Evolutionary conservation across 2,797 vertebrate genomes (phyloP), one percentile per base, ranked within the genome.

Genomic region (Pseudomugil gertrudae): DNA sequence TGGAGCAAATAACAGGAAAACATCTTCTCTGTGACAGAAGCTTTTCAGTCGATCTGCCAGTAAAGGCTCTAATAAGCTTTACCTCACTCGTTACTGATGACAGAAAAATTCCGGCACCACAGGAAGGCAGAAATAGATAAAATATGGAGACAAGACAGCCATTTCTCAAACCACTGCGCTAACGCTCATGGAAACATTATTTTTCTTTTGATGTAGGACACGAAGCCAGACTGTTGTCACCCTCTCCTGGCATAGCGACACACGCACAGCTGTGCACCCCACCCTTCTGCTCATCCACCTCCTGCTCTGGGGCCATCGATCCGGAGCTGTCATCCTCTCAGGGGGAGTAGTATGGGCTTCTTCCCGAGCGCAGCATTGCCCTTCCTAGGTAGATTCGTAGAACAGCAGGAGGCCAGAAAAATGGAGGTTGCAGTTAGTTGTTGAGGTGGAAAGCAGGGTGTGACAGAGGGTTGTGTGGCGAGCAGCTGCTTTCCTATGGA

Each of bases 401-500:
- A 80, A 69, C 80, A 9, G 69, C 67, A 64, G 83, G 83, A 76
- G 63, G 57, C 63, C 26, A 40, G 57, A 60, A 63, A 69, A 69
- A 58, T 60, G 74, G 79, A 78, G 78, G 78, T 67, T 80, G 84
- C 53, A 36, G 69, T 54, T 72, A 66, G 77, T 70, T 72, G 70
- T 65, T 52, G 69, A 75, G 66, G 63, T 68, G 70, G 74, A 50
- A 43, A 57, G 45, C 47, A 50, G 62, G 50, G 62, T 24, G 48
- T 14, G 55, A 33, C 17, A 57, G 59, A 61, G 70, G 43, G 23
- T 66, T 73, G 68, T 61, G 74, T 74, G 71, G 76, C 1, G 75
- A 90, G 88, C 91, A 91, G 90, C 86, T 92, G 91, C 86, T 91
- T 90, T 91, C 86, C 85, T 84, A 74, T 89, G 87, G 92, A 92